Conservation (phyloP, 2,888 invertebrate genomes). For the Malachius bipustulatus region DNA sequence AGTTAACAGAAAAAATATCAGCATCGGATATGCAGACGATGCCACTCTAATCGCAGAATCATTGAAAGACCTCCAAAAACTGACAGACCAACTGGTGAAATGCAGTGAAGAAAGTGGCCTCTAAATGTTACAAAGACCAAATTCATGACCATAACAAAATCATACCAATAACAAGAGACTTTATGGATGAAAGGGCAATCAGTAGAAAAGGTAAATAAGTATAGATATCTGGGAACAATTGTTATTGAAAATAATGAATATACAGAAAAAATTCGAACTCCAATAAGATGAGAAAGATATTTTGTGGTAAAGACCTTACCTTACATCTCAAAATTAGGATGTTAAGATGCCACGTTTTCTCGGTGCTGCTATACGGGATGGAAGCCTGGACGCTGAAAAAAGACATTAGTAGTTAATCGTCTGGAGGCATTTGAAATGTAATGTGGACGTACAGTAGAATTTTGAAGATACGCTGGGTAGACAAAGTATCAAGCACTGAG, state of each 20-base stretch:
- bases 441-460: background rate
- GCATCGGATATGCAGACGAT: constrained; percentile 8
- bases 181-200: constrained; percentile 6
- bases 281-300: constrained; percentile 5
- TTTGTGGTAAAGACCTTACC: constrained; percentile 6
- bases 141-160: constrained; percentile 5
- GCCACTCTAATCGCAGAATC: constrained; percentile 4
- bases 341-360: too few relatives aligned
- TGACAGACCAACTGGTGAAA: background rate
- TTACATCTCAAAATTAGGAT: constrained; percentile 7
- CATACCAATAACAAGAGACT: background rate
- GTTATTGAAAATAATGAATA: constrained; percentile 7
- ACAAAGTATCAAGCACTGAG: too few relatives aligned
- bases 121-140: constrained; percentile 7
- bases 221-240: constrained; percentile 7
- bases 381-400: too few relatives aligned
- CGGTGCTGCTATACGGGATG: too few relatives aligned
- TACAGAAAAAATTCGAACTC: constrained; percentile 6
- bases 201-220: constrained; percentile 6
- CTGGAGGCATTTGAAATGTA: constrained; percentile 9
- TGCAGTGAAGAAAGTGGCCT: constrained; percentile 4
- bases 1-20: constrained; percentile 5
- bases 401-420: background rate
- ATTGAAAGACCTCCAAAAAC: constrained; percentile 3
- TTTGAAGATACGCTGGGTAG: too few relatives aligned